Conservation (phyloP, 2,888 invertebrate genomes). For the Troilus luridus region DNA sequence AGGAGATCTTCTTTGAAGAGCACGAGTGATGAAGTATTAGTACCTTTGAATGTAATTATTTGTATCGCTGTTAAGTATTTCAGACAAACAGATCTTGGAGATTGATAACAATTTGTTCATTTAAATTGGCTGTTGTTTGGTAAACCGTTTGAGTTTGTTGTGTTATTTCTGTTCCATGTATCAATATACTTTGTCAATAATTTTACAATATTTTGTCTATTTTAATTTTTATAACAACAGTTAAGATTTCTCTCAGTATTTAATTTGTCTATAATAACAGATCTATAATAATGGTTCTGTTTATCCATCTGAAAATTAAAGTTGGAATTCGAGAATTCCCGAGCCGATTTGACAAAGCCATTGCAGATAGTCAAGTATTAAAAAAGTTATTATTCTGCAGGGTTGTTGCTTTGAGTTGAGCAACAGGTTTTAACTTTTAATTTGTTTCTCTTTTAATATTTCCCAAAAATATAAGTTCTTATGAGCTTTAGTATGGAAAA, state of each 20-base stretch:
- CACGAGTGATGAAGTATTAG: constrained; percentile 49
- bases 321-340: not conserved
- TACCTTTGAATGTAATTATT: constrained; percentile 78
- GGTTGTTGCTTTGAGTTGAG: too few relatives aligned
- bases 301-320: not conserved
- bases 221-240: not conserved
- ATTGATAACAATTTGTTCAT: constrained; percentile 67
- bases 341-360: not conserved
- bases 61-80: constrained; percentile 83
- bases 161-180: not conserved
- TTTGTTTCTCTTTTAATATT: too few relatives aligned
- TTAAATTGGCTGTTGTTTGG: not conserved
- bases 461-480: too few relatives aligned
- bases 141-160: not conserved
- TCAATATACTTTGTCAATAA: constrained; percentile 12
- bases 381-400: not conserved
- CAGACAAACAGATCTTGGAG: constrained; percentile 82
- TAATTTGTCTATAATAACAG: not conserved
- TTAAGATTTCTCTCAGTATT: not conserved
- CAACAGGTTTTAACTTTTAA: too few relatives aligned
- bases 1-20: constrained; percentile 67
- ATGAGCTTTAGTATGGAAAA: too few relatives aligned
- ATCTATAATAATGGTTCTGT: not conserved
- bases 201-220: not conserved
- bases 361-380: not conserved